Conservation (phyloP, 2,888 invertebrate genomes). For the Zele albiditarsus region DNA sequence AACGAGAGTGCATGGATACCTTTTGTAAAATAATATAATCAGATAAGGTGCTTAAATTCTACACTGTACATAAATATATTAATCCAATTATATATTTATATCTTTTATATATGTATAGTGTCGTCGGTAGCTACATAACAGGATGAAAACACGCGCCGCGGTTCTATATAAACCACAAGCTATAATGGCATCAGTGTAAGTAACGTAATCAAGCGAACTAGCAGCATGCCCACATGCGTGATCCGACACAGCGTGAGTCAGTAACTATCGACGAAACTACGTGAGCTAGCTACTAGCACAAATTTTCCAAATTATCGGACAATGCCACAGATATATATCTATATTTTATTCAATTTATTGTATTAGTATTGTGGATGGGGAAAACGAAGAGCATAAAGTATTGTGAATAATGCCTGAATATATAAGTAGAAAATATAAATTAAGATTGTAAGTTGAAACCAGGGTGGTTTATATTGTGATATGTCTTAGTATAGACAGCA, state of each 20-base stretch:
- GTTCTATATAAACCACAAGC: constrained; percentile 40
- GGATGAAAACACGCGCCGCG: constrained; percentile 23
- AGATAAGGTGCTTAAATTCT: no score
- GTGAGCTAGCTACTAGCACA: constrained; percentile 34
- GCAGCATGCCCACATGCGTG: constrained; percentile 49
- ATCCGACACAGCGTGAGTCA: constrained; percentile 37
- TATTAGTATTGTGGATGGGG: no score
- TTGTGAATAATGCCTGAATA: no score
- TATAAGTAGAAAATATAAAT: no score
- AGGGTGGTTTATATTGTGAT: no score
- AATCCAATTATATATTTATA: neutral
- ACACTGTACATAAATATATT: neutral
- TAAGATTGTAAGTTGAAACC: no score
- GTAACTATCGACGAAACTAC: neutral
- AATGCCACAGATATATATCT: neutral
- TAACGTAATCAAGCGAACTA: constrained; percentile 65
- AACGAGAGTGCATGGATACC: no score
- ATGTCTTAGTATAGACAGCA: no score
- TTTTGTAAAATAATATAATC: no score
- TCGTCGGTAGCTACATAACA: neutral
- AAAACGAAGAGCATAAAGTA: no score
- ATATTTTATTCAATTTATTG: neutral
- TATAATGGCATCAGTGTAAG: constrained; percentile 68
- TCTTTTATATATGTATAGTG: neutral
- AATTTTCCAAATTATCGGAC: constrained; percentile 28